Base-by-base conservation (phyloP, 2,113 vertebrate genomes). In the Eleginops maclovinus region DNA sequence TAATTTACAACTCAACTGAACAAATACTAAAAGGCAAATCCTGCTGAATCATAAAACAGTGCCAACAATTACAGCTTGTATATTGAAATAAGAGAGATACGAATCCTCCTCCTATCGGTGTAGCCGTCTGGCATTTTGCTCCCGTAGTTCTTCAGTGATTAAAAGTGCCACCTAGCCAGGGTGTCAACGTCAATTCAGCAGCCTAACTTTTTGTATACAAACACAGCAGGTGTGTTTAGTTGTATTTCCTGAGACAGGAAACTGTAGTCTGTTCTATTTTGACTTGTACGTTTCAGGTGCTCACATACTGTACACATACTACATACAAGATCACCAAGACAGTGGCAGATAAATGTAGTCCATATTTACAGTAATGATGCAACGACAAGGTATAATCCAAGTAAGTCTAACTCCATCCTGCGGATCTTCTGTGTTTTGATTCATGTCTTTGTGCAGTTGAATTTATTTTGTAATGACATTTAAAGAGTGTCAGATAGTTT, bases 201-300 rank as follows among this genome's bases (percentile, higher is more conserved):
- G 16, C 10, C 21, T 60, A 4, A 50, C 3, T 67, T 4, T 43
- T 36, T 31, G 13, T n/a, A 21, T 1, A 17, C 43, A 51, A 75
- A 65, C 24, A 80, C 22, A 47, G 9, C 51, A 21, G 21, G 56
- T 63, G 22, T 8, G 21, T 60, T 68, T 36, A 46, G 24, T 78
- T 41, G 41, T 13, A 58, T 68, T 88, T 51, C 55, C 79, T 56
- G 13, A 64, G 26, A 60, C 41, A 82, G 24, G 70, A 82, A 64
- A 15, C 14, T 1, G 14, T 14, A 7, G n/a, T 41, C 8, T 41
- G 0, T 28, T 12, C 16, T 56, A 53, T 43, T 65, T 44, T 16
- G 2, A 24, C 10, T 19, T 13, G 4, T 21, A 13, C 41, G 22
- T 75, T 72, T 72, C 50, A 61, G 55, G 21, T 74, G 17, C 17